Base-by-base conservation (phyloP, 1,140 invertebrate species). In the Teleopsis dalmanni region DNA sequence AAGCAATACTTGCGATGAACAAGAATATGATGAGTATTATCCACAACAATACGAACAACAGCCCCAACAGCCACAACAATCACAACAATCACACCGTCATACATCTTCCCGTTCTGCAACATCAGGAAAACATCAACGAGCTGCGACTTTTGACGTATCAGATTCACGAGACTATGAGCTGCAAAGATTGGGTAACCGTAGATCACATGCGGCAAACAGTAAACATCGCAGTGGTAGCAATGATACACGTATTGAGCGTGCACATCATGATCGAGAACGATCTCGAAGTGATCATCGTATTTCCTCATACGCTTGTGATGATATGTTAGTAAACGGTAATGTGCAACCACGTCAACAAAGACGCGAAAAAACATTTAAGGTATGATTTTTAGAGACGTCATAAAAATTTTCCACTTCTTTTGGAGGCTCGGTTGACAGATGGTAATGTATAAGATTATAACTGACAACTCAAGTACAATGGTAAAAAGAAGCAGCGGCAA, bases 381-480 rank as follows among this genome's bases (percentile, higher is more conserved):
- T 69, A 69, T 69, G 65, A 69, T 69, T 69, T 69, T 69, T 69
- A 69, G 65, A 69, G 65, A 69, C 65, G 65, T 69, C 65, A 69
- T 69, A 69, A 69, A 65, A 69, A 66, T 69, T 65, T 62, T 60
- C 64, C 54, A 62, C 58, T 37, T 37, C 51, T 43, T 29, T 38
- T 42, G 40, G 36, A 42, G 48, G n/a, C n/a, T n/a, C n/a, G n/a
- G n/a, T n/a, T n/a, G n/a, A n/a, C n/a, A n/a, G n/a, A n/a, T n/a
- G n/a, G n/a, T n/a, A n/a, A n/a, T n/a, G n/a, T n/a, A n/a, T n/a
- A n/a, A n/a, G n/a, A n/a, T n/a, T n/a, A n/a, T n/a, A n/a, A n/a
- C n/a, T n/a, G n/a, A n/a, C n/a, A n/a, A n/a, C n/a, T n/a, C n/a
- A n/a, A n/a, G n/a, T n/a, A n/a, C n/a, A n/a, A n/a, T n/a, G n/a